phyloP scores from a whole-genome alignment of 2,888 invertebrate genomes.

The Sinodicranocentrus sp. region DNA sequence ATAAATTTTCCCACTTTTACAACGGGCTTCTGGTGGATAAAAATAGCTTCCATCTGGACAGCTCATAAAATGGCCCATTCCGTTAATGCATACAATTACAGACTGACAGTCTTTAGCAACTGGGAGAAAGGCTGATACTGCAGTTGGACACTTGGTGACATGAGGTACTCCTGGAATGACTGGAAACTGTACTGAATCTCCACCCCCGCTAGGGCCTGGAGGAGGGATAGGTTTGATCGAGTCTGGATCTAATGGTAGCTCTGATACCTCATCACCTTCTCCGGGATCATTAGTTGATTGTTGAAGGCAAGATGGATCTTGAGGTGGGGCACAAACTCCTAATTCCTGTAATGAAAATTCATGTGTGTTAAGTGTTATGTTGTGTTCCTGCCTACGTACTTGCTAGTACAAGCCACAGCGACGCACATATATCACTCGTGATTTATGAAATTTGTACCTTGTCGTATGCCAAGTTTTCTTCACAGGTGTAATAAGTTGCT shows the following conservation, averaged over 20 bases:
- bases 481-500: conserved; percentile 60
- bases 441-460: conserved; percentile 49
- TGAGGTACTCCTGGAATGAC: conserved; percentile 36
- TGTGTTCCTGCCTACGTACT: too few species aligned
- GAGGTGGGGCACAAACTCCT: conserved; percentile 36
- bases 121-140: conserved; percentile 30
- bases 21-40: conserved; percentile 33
- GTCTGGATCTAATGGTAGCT: conserved; percentile 51
- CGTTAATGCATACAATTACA: conserved; percentile 36
- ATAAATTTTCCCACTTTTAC: conserved; percentile 13
- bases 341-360: too few species aligned
- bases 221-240: conserved; percentile 33
- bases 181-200: conserved; percentile 18
- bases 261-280: conserved; percentile 28
- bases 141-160: conserved; percentile 22
- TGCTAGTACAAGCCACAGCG: too few species aligned
- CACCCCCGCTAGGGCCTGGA: background rate
- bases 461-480: conserved; percentile 67
- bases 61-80: conserved; percentile 17
- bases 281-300: background rate
- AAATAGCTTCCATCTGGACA: conserved; percentile 33
- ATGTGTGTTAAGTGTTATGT: too few species aligned
- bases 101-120: conserved; percentile 41
- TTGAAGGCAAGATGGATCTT: conserved; percentile 43
- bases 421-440: too few species aligned